Conservation (phyloP, 2,797 vertebrate genomes). For the Sylvilagus floridanus region DNA sequence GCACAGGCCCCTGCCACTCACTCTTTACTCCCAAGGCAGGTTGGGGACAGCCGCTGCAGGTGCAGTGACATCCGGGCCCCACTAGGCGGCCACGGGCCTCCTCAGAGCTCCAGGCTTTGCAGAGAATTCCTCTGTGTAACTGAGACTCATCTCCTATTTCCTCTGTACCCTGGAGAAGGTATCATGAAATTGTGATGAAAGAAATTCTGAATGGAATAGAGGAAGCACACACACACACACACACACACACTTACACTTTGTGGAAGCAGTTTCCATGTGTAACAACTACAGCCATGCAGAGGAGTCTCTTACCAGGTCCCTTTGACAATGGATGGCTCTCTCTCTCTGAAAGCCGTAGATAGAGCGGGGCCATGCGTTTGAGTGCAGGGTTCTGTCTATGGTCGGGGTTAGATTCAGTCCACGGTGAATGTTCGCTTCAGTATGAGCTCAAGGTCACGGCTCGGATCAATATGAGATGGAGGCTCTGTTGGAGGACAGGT, state of each 20-base stretch:
- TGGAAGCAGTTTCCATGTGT: background rate
- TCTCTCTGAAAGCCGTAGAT: background rate
- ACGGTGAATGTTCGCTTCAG: background rate
- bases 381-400: background rate
- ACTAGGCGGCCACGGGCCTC: constrained; percentile 67
- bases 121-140: constrained; percentile 42
- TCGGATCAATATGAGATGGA: background rate
- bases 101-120: background rate
- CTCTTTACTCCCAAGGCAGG: background rate
- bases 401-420: background rate
- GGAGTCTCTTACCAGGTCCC: background rate
- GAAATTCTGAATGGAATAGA: constrained; percentile 46
- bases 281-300: background rate
- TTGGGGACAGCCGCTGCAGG: too few species aligned
- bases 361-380: background rate
- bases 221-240: background rate
- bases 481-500: background rate
- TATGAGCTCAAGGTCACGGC: background rate
- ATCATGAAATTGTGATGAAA: constrained; percentile 62
- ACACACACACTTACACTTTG: background rate
- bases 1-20: too few species aligned
- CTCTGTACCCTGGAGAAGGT: constrained; percentile 62
- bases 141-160: constrained; percentile 51
- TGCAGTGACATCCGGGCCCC: constrained; percentile 62
- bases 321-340: background rate